A percentile compares a stretch with the other conserved stretches of the same genome.
These are phyloP conservation scores for Pycnomerus fuliginosus DNA, from an alignment of 2,888 invertebrate genomes.

Conservation along the genomic window DNA sequence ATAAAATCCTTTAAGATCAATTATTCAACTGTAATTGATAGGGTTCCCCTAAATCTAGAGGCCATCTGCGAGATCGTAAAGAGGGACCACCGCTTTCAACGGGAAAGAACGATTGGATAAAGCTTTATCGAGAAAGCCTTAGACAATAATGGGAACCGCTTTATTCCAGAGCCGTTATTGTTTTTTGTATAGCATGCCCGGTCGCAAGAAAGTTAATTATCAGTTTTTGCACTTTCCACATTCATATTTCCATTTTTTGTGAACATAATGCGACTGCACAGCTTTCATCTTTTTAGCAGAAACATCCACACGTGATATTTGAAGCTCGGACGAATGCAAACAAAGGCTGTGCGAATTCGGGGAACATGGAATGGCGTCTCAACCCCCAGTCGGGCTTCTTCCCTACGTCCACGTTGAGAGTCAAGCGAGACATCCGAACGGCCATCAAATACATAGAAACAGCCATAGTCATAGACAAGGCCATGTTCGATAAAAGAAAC, in stretches of 20 bases:
- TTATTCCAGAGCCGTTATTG: background rate
- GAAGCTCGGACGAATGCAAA: slow-evolving; percentile 88
- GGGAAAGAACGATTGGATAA: slow-evolving; percentile 8
- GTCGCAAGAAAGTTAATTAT: background rate
- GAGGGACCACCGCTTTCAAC: slow-evolving; percentile 8
- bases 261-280: slow-evolving; percentile 48
- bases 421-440: slow-evolving; percentile 77
- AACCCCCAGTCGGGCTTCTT: slow-evolving; percentile 52
- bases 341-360: slow-evolving; percentile 87
- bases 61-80: slow-evolving; percentile 19
- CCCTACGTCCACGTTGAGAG: slow-evolving; percentile 43
- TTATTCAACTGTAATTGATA: slow-evolving; percentile 21
- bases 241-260: slow-evolving; percentile 1
- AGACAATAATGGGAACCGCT: slow-evolving; percentile 3
- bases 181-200: background rate
- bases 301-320: slow-evolving; percentile 97
- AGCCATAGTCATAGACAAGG: slow-evolving; percentile 93
- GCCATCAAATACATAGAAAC: slow-evolving; percentile 95
- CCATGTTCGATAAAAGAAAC: slow-evolving; percentile 92
- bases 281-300: slow-evolving; percentile 76
- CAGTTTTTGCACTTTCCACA: background rate
- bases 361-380: slow-evolving; percentile 71
- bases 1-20: slow-evolving; percentile 21
- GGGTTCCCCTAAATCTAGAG: slow-evolving; percentile 5
- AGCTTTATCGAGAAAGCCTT: slow-evolving; percentile 5